Evolutionary conservation across 1,140 invertebrate species (phyloP), one percentile per base, ranked within the genome.

Genomic region (Bicyclus anynana): DNA sequence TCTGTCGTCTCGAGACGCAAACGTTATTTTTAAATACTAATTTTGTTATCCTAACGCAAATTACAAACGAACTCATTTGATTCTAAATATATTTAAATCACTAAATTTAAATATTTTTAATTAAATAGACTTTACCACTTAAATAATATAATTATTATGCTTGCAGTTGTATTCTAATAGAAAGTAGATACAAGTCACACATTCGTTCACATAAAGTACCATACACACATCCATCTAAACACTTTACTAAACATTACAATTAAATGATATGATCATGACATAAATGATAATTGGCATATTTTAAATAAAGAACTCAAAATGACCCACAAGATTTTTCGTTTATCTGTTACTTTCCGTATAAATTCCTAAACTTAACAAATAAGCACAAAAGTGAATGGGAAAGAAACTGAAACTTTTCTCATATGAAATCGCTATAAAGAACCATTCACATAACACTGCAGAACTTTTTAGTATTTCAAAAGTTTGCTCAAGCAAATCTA

Each of bases 121-220:
- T 23, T 23, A 23, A 23, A 23, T 23, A 23, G 7, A 23, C 2
- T 23, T 23, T 23, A 4, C 23, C 23, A 23, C 2, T 23, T 4
- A 23, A 23, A 23, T 23, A 7, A 23, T 23, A 23, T 23, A 23
- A 23, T n/a, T n/a, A n/a, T n/a, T n/a, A 49, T 50, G 44, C 48
- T 65, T 59, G 64, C 64, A 62, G 59, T 62, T 49, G 58, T 13
- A 59, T 56, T 55, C 21, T 26, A 23, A 53, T 48, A 37, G 44
- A 40, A 56, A 66, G 21, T 37, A 65, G 38, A 35, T 46, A 17
- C 42, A 18, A 54, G 35, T 4, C 20, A 40, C 27, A 23, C 38
- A 61, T 52, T 50, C n/a, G 38, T 9, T 40, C 27, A 29, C 17
- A 17, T 20, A 40, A 21, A 38, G 18, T 26, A n/a, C n/a, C 20